phyloP scores from a whole-genome alignment of 1,140 invertebrate species.

The Coboldia fuscipes region DNA sequence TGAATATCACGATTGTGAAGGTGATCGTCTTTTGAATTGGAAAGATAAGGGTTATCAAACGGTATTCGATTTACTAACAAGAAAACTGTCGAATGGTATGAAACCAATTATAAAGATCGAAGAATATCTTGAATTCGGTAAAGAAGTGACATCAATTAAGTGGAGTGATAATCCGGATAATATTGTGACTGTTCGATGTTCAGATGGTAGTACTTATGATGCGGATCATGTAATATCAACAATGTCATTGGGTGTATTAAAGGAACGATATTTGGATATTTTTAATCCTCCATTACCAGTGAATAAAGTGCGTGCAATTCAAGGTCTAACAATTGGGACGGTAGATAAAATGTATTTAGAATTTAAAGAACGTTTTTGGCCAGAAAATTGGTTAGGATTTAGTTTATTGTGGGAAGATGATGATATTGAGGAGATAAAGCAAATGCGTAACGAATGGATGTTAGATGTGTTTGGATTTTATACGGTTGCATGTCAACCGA shows the following conservation, averaged over 20 bases:
- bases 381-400: conserved; percentile 22
- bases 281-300: conserved; percentile 37
- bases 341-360: conserved; percentile 58
- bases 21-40: conserved; percentile 34
- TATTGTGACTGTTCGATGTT: conserved; percentile 23
- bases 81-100: neutral
- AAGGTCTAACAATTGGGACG: conserved; percentile 42
- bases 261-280: conserved; percentile 29
- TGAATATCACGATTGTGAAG: conserved; percentile 33
- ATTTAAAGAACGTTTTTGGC: conserved; percentile 40
- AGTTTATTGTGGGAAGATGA: conserved; percentile 28
- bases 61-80: conserved; percentile 31
- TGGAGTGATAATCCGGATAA: conserved; percentile 15
- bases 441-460: conserved; percentile 29
- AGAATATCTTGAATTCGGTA: conserved; percentile 22
- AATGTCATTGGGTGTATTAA: conserved; percentile 42
- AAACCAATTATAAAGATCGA: neutral
- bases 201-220: conserved; percentile 29
- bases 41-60: conserved; percentile 32
- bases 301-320: conserved; percentile 34
- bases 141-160: conserved; percentile 24
- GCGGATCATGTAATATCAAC: conserved; percentile 47
- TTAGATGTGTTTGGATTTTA: conserved; percentile 41
- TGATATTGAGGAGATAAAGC: conserved; percentile 18
- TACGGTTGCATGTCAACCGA: conserved; percentile 36